Evolutionary conservation across 1,140 invertebrate genomes (phyloP).

Genomic region (Matsumurasca onukii): DNA sequence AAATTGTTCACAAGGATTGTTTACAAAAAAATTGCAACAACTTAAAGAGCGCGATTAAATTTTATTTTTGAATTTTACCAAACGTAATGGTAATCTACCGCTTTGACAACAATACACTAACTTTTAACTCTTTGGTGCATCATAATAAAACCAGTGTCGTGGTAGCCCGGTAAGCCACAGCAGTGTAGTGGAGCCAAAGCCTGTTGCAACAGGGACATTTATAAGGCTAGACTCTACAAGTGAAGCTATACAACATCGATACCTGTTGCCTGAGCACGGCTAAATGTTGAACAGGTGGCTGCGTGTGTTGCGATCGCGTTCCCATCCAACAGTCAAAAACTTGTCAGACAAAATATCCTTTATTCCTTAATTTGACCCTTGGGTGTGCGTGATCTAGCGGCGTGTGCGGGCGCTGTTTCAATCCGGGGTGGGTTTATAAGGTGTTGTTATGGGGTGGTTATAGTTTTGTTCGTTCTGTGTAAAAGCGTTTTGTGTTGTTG

Average conservation of each 20-base stretch:
- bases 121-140: no score
- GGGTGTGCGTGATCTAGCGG: neutral
- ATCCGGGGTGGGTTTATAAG: neutral
- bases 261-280: neutral
- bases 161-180: no score
- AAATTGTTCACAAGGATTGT: no score
- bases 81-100: no score
- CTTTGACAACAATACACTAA: no score
- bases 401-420: neutral
- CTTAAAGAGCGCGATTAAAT: no score
- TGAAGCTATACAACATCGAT: neutral
- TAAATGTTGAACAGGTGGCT: slow-evolving; percentile 4
- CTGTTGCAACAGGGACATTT: no score
- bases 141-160: no score
- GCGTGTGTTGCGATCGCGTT: slow-evolving; percentile 3
- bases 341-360: slow-evolving; percentile 11
- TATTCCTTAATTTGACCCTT: neutral
- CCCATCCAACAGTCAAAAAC: neutral
- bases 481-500: neutral
- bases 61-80: no score
- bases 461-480: neutral
- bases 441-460: neutral
- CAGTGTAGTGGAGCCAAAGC: no score
- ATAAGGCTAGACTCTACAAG: no score
- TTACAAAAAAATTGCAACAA: no score